These are phyloP conservation scores for Nannoperca obscura DNA, from an alignment of 2,797 vertebrate genomes.

Conservation along the genomic window DNA sequence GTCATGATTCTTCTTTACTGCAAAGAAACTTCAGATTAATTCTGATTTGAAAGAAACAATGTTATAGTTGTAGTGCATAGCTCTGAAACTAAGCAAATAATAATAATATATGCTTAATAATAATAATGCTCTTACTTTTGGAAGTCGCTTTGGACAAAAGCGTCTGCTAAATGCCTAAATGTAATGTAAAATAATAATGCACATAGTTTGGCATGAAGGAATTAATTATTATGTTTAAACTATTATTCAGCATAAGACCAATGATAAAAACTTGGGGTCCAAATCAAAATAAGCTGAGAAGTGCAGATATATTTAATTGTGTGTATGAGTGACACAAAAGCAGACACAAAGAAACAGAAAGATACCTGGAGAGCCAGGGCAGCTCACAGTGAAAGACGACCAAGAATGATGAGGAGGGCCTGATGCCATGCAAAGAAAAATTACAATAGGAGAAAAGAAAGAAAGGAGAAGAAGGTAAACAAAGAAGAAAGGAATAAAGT, in stretches of 20 bases:
- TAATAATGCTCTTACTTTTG: no score
- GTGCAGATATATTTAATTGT: not conserved
- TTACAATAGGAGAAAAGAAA: slow-evolving; percentile 23
- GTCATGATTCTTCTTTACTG: slow-evolving; percentile 78
- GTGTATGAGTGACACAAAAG: not conserved
- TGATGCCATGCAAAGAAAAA: slow-evolving; percentile 61
- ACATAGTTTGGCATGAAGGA: not conserved
- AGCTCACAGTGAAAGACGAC: slow-evolving; percentile 85
- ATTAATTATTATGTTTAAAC: not conserved
- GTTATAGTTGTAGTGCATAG: not conserved
- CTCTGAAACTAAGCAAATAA: not conserved
- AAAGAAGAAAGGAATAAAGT: not conserved
- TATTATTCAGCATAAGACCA: not conserved
- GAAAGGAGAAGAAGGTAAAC: not conserved
- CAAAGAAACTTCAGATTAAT: not conserved
- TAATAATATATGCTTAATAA: no score
- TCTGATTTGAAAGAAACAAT: not conserved
- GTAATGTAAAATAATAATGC: not conserved
- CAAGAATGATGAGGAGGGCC: slow-evolving; percentile 83
- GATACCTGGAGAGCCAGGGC: slow-evolving; percentile 84
- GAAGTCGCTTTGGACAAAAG: no score
- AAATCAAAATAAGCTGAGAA: not conserved
- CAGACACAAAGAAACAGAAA: slow-evolving; percentile 25
- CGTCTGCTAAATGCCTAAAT: no score
- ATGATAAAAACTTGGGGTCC: not conserved